A percentile compares a stretch with the other conserved stretches of the same genome.
phyloP scores from a whole-genome alignment of 2,113 vertebrate species.

The Cephalopterus ornatus region DNA sequence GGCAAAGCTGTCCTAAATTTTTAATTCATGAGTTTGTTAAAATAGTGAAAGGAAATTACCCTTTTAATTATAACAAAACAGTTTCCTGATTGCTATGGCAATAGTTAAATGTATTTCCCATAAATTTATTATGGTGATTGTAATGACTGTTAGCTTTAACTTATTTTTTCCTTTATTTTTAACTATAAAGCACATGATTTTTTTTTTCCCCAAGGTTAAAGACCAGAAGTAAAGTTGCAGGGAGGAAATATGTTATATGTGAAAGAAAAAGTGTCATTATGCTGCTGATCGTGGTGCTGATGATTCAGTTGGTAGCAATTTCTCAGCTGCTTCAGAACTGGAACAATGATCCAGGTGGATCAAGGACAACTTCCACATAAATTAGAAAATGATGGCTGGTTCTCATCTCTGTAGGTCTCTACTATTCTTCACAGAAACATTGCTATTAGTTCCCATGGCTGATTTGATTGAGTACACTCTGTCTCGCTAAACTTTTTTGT shows the following conservation, averaged over 20 bases:
- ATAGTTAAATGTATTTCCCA: constrained; percentile 21
- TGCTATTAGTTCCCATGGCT: neutral
- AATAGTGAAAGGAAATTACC: constrained; percentile 39
- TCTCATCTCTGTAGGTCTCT: neutral
- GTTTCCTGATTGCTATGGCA: constrained; percentile 32
- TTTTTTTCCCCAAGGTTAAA: neutral
- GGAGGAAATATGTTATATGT: neutral
- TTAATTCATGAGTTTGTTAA: constrained; percentile 52
- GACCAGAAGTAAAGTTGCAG: neutral
- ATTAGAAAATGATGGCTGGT: neutral
- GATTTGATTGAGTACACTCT: neutral
- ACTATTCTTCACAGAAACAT: neutral
- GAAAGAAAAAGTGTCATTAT: neutral
- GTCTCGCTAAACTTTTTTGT: neutral
- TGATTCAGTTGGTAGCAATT: neutral
- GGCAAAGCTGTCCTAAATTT: constrained; percentile 4
- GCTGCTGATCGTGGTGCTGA: neutral
- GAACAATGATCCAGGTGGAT: neutral
- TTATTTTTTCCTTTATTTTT: neutral
- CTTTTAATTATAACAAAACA: constrained; percentile 45
- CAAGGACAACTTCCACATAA: neutral
- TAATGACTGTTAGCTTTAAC: neutral
- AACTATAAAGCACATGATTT: neutral
- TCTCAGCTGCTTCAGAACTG: neutral
- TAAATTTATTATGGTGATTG: constrained; percentile 18